Conservation (phyloP, 2,888 invertebrate genomes). For the Tinea pellionella region DNA sequence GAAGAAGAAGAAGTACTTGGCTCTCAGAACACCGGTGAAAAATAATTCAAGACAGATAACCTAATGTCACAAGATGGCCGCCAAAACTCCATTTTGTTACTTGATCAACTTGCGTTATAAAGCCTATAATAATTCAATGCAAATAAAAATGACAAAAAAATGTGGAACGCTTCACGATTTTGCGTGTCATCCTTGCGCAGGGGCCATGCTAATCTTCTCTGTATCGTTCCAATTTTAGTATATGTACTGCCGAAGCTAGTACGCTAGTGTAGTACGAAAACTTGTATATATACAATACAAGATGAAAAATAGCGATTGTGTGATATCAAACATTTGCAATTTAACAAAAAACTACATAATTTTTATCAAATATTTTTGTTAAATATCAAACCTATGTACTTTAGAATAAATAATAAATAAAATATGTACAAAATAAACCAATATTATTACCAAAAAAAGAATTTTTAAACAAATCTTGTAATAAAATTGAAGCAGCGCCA, state of each 20-base stretch:
- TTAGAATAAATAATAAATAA: neutral
- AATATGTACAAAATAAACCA: neutral
- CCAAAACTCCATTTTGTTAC: no score
- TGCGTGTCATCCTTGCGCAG: constrained; percentile 19
- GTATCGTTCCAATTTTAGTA: constrained; percentile 17
- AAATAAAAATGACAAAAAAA: no score
- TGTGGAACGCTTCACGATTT: constrained; percentile 16
- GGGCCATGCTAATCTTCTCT: constrained; percentile 19
- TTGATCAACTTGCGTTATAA: no score
- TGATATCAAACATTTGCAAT: neutral
- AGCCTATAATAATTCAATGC: no score
- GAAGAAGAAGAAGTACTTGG: no score
- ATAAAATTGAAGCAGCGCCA: neutral
- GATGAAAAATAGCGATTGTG: neutral
- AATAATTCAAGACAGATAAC: no score
- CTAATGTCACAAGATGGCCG: no score
- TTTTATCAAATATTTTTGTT: neutral
- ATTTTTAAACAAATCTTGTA: neutral
- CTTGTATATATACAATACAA: neutral
- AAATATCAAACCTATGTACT: neutral
- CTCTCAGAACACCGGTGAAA: no score
- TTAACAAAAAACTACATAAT: neutral
- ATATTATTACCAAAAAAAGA: neutral
- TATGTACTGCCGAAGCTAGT: constrained; percentile 13
- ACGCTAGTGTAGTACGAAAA: neutral